Evolutionary conservation across 1,140 invertebrate species (phyloP), one percentile per base, ranked within the genome.

Genomic region (Macrotrachela quadricornifera): DNA sequence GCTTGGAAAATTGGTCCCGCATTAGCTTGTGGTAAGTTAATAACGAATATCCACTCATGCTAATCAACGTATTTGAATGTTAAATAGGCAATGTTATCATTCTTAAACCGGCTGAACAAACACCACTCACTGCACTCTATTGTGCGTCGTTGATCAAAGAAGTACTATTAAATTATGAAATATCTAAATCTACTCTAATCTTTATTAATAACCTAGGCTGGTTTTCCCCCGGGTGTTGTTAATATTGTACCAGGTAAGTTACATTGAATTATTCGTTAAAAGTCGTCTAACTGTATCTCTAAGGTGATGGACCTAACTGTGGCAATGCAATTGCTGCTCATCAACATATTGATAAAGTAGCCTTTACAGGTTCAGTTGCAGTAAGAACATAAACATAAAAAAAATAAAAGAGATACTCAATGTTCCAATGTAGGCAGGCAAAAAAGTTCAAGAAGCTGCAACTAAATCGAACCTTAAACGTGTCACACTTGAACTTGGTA

Each of bases 1-100:
- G 77, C 85, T 3, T 95, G 90, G 90, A 97, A 97, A 71, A 70
- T 95, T 40, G 91, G 75, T 0, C 84, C 90, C 2, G 84, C 83
- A 9, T 65, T 90, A 41, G 79, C 82, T 8, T 82, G 80, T 56
- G 88, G 21, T 30, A 8, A 30, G 8, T 30, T 4, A 30, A 30
- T 2, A 30, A 30, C n/a, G n/a, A 8, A 4, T 30, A 4, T 30
- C 21, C 8, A 8, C 21, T 30, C 8, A 8, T 30, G 8, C 8
- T 30, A 4, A 4, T 30, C 8, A 4, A 4, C 21, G 2, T 30
- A 8, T 4, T 30, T 8, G 21, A 30, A n/a, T 30, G 3, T 30
- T 30, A 4, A 4, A 30, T 30, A 30, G 21, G 88, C 30, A 90
- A 85, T 61, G 85, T 81, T 1, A 72, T 88, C 37, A 75, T 94